Evolutionary conservation across 2,797 vertebrate species (phyloP).

Genomic region (Rhinophrynus dorsalis): DNA sequence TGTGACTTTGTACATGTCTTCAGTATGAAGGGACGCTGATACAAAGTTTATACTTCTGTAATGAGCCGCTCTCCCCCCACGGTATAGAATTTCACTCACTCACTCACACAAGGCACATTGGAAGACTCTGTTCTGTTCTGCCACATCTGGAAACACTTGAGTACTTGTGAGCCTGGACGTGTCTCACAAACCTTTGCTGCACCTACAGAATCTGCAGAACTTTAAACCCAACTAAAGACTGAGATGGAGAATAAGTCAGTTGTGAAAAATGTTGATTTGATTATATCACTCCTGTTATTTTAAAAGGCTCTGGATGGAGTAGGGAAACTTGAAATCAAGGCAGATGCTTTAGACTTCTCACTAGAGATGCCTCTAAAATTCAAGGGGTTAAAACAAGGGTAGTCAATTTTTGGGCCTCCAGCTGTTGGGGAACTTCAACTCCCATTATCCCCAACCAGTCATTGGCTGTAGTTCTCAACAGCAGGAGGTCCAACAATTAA

Average conservation of each 20-base stretch:
- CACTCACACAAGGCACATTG: conserved; percentile 46
- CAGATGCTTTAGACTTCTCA: too few species aligned
- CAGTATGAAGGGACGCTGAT: conserved; percentile 23
- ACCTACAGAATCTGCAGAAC: conserved; percentile 34
- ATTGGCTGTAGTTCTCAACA: too few species aligned
- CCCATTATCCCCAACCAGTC: too few species aligned
- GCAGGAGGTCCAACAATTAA: too few species aligned
- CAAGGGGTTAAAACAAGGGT: too few species aligned
- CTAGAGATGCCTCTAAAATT: too few species aligned
- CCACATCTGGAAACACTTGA: conserved; percentile 49
- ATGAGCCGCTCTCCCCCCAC: conserved; percentile 35
- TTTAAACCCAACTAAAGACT: background rate
- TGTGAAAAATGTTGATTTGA: too few species aligned
- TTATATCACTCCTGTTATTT: too few species aligned
- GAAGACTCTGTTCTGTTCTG: conserved; percentile 47
- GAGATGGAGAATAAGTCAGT: background rate
- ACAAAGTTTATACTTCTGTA: conserved; percentile 41
- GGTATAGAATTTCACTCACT: conserved; percentile 49
- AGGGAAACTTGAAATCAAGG: too few species aligned
- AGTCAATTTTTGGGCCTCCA: too few species aligned
- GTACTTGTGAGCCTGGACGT: conserved; percentile 36
- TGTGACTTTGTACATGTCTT: conserved; percentile 31
- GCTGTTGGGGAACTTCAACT: too few species aligned
- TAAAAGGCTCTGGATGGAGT: too few species aligned
- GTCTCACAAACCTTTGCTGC: conserved; percentile 32